Percentiles rank a stretch among this genome's conserved stretches.
Conservation (phyloP, 35 echinoderm and acorn worm species). For the Ophiothrix spiculata region DNA sequence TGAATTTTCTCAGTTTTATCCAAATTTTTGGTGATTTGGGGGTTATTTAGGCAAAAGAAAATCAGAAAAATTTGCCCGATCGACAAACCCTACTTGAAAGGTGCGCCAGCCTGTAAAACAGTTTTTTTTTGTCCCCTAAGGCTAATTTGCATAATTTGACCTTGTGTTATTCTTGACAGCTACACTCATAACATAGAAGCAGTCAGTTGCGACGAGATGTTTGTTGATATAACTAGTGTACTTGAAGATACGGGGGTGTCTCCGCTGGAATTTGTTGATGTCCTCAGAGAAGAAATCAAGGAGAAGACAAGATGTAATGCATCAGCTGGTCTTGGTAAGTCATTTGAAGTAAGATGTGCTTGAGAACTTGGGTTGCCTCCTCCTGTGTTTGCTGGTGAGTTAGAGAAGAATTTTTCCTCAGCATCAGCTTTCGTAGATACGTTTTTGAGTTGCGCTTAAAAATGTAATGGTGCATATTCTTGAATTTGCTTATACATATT, state of each 20-base stretch:
- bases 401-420: no score
- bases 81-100: neutral
- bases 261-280: constrained; percentile 48
- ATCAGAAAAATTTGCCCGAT: no score
- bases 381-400: no score
- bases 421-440: no score
- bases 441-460: no score
- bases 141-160: neutral
- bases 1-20: no score
- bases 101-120: neutral
- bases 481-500: no score
- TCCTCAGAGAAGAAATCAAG: constrained; percentile 64
- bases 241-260: constrained; percentile 53
- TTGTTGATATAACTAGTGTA: constrained; percentile 71
- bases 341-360: neutral
- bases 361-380: neutral
- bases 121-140: neutral
- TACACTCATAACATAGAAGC: constrained; percentile 99
- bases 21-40: no score
- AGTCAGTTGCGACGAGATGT: constrained; percentile 97
- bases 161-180: constrained; percentile 34
- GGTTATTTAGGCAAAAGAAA: no score
- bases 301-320: constrained; percentile 83
- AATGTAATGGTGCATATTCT: no score
- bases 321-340: constrained; percentile 87